phyloP scores from a whole-genome alignment of 1,140 invertebrate species.

The Drosophila melanica region DNA sequence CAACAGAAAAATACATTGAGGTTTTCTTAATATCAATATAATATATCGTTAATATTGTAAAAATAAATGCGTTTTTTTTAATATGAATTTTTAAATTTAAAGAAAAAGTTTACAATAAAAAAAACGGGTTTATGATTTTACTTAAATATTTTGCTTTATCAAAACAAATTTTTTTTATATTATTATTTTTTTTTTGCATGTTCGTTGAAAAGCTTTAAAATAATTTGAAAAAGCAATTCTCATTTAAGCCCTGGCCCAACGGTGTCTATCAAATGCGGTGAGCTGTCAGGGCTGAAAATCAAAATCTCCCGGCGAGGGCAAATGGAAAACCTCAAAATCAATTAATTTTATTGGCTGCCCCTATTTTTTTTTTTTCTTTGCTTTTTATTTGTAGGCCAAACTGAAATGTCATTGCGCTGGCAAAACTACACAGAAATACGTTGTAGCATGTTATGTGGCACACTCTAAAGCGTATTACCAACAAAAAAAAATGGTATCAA shows the following conservation, averaged over 20 bases:
- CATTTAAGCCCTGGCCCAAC: conserved; percentile 28
- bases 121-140: too few species aligned
- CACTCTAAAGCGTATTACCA: conserved; percentile 12
- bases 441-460: conserved; percentile 6
- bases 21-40: too few species aligned
- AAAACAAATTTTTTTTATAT: neutral
- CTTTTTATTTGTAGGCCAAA: conserved; percentile 35
- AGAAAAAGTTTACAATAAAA: too few species aligned
- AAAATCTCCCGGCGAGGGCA: conserved; percentile 40
- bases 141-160: too few species aligned
- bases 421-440: conserved; percentile 65
- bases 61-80: too few species aligned
- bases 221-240: conserved; percentile 24
- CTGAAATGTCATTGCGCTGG: conserved; percentile 72
- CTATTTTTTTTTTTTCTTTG: conserved; percentile 17
- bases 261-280: conserved; percentile 67
- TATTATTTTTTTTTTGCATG: neutral
- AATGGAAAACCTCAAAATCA: conserved; percentile 73
- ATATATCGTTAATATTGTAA: too few species aligned
- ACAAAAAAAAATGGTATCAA: neutral
- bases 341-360: conserved; percentile 76
- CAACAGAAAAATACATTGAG: too few species aligned
- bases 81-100: too few species aligned
- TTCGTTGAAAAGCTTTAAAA: neutral
- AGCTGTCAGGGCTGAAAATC: conserved; percentile 61